Base-by-base conservation (phyloP, 2,888 invertebrate species). In the Caenorhabditis sp. region DNA sequence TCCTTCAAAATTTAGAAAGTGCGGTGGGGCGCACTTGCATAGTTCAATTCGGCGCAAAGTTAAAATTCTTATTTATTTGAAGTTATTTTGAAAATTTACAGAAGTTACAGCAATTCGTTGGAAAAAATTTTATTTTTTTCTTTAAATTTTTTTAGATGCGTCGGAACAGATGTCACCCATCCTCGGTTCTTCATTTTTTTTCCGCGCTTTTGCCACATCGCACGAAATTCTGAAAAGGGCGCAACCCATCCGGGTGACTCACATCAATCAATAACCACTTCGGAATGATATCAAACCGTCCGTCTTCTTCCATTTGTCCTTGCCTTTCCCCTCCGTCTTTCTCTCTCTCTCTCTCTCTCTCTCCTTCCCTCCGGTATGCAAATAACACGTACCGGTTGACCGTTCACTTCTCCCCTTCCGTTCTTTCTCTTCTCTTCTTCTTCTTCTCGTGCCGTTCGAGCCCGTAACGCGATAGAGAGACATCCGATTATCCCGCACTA, bases 401-500 rank as follows among this genome's bases (percentile, higher is more conserved):
- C 26, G 46, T 46, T 46, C 46, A n/a, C 17, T 9, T 35, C 35
- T 9, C 35, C 9, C 17, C 15, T 41, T 41, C 45, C 45, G 45
- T 45, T 20, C 27, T 45, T 58, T 5, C 22, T 45, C 39, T 3
- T 26, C 35, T 39, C 37, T 20, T 7, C 13, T 37, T 30, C 30
- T 22, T 48, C 43, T 17, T 26, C 35, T 20, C 26, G 13, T 43
- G 35, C 63, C 41, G 24, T 53, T 43, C 37, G 50, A 39, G 52
- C 20, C 27, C 50, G 26, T 32, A 53, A 45, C 45, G 43, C 55
- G 50, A 58, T 27, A 66, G 59, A 53, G 30, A 70, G 52, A 70
- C 70, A 70, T 70, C 59, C 70, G 70, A 70, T 70, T 70, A 61
- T 70, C 59, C 63, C 63, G 52, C 62, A 62, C 62, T 62, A 62